phyloP scores from a whole-genome alignment of 2,797 vertebrate species.

The Poecile montanus region DNA sequence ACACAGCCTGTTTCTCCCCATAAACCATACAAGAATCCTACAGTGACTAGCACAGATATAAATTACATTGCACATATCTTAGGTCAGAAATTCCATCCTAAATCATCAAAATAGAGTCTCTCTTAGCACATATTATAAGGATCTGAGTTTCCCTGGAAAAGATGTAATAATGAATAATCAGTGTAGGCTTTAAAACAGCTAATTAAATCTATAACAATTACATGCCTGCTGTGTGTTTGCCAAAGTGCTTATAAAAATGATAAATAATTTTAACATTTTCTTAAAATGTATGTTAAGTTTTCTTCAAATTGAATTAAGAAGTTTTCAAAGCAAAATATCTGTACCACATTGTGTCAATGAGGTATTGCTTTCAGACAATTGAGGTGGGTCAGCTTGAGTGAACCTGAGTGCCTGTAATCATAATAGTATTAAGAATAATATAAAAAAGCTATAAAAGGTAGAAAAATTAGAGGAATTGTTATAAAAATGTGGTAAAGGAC shows the following conservation, averaged over 20 bases:
- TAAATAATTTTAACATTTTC: neutral
- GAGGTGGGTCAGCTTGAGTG: neutral
- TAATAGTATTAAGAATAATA: neutral
- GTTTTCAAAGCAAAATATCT: neutral
- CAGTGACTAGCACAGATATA: neutral
- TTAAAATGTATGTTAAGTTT: neutral
- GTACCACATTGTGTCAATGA: neutral
- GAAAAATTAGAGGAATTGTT: neutral
- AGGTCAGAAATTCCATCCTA: neutral
- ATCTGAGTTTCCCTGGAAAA: neutral
- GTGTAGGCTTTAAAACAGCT: neutral
- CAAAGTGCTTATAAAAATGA: neutral
- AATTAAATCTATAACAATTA: neutral
- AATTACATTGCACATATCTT: neutral
- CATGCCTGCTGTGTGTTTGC: neutral
- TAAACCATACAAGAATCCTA: neutral
- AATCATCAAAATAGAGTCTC: slow-evolving; percentile 6
- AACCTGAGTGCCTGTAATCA: neutral
- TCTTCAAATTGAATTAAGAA: neutral
- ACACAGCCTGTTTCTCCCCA: neutral
- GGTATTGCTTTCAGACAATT: neutral
- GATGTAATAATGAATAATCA: neutral
- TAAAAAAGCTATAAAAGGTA: neutral
- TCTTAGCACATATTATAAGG: neutral
- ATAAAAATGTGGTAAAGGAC: neutral